Percentiles rank a stretch among this genome's conserved stretches.
Evolutionary conservation across 2,113 vertebrate genomes (phyloP).

Genomic region (Murina feae): DNA sequence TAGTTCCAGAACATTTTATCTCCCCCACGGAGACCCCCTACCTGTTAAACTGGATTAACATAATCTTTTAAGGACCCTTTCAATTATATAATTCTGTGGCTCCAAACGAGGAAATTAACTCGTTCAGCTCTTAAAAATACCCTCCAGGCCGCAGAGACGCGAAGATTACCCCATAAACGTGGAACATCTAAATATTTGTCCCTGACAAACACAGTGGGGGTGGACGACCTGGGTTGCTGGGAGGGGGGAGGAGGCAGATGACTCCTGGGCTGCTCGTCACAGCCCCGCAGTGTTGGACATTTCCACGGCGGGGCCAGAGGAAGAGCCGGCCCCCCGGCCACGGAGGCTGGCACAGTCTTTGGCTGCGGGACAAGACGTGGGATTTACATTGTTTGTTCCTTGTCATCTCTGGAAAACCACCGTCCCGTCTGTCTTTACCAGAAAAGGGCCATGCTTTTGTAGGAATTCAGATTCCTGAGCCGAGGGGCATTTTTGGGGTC

Average conservation of each 20-base stretch:
- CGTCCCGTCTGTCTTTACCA: not conserved
- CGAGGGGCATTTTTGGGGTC: fast-evolving
- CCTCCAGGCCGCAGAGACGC: not conserved
- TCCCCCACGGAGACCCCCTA: not conserved
- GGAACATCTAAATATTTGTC: constrained; percentile 50
- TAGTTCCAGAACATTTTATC: not conserved
- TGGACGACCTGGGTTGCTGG: not conserved
- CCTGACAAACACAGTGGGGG: not conserved
- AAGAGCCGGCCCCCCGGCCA: fast-evolving
- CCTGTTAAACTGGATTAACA: no score
- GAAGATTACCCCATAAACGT: not conserved
- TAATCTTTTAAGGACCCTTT: not conserved
- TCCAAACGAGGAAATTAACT: not conserved
- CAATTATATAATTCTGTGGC: not conserved
- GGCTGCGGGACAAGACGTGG: not conserved
- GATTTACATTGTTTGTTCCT: not conserved
- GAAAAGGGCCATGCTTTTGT: not conserved
- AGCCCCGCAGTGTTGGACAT: not conserved
- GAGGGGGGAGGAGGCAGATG: no score
- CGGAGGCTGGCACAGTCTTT: not conserved
- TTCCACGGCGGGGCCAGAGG: not conserved
- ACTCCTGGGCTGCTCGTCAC: fast-evolving
- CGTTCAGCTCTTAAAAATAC: not conserved
- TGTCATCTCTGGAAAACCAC: not conserved
- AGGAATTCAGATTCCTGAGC: not conserved